These are phyloP conservation scores for Calameuta filiformis DNA, from an alignment of 2,888 invertebrate species.

Conservation along the genomic window DNA sequence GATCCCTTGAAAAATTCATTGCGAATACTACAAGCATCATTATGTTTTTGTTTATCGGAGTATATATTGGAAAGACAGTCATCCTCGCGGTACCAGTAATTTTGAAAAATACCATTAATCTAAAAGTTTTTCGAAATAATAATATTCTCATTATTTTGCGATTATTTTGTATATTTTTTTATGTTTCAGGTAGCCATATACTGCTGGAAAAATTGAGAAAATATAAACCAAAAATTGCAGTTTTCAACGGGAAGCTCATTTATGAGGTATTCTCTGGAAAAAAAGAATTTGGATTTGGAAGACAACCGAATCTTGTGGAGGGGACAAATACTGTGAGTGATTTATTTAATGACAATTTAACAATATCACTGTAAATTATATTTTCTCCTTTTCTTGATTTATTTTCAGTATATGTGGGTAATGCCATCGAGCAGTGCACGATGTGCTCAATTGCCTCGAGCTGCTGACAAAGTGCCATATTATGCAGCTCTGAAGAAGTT, in stretches of 20 bases:
- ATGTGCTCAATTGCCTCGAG: constrained; percentile 96
- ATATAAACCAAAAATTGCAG: constrained; percentile 95
- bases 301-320: constrained; percentile 92
- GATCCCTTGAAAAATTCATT: no score
- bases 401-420: constrained; percentile 93
- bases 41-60: neutral
- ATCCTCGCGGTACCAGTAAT: neutral
- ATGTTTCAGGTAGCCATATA: constrained; percentile 76
- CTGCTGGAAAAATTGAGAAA: constrained; percentile 90
- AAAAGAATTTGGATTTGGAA: constrained; percentile 96
- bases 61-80: neutral
- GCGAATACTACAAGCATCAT: neutral
- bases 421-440: constrained; percentile 99
- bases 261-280: constrained; percentile 98
- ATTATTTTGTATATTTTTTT: constrained; percentile 16
- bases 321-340: constrained; percentile 93
- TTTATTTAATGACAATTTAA: constrained; percentile 15
- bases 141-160: neutral
- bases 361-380: neutral
- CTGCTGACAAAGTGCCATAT: constrained; percentile 98
- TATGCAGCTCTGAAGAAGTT: constrained; percentile 96
- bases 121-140: neutral
- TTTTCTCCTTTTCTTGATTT: neutral
- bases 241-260: constrained; percentile 98
- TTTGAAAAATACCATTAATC: neutral